Percentiles rank a stretch among this genome's conserved stretches.
Evolutionary conservation across 1,140 invertebrate genomes (phyloP).

Genomic region (Pseudomyrmex sp.): DNA sequence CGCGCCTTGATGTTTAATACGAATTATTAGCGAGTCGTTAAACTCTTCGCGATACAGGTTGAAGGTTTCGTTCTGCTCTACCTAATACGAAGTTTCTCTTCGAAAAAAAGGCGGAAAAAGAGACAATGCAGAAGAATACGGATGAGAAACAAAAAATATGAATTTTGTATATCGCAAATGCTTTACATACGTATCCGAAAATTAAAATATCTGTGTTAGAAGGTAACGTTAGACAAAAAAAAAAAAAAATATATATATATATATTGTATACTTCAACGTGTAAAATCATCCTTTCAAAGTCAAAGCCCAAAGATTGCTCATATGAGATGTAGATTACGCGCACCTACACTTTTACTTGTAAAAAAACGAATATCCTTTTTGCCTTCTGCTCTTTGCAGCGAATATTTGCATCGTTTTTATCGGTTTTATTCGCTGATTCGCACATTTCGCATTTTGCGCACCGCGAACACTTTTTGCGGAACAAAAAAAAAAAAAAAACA

Average conservation of each 20-base stretch:
- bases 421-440: neutral
- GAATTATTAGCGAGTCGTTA: neutral
- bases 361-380: constrained; percentile 16
- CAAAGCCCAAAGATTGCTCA: constrained; percentile 17
- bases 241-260: neutral
- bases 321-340: neutral
- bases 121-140: neutral
- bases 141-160: neutral
- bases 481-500: too few relatives aligned
- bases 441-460: neutral
- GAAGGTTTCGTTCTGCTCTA: neutral
- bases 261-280: neutral
- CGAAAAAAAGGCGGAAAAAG: too few relatives aligned
- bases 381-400: neutral
- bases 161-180: neutral
- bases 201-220: neutral
- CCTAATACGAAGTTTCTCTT: neutral
- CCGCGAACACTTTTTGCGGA: neutral
- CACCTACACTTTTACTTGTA: neutral
- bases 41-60: neutral
- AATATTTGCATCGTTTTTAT: constrained; percentile 14
- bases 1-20: neutral
- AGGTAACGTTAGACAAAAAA: neutral
- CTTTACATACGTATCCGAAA: neutral
- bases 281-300: neutral